These are phyloP conservation scores for Leptinotarsa rubiginosa DNA, from an alignment of 2,888 invertebrate species.

Conservation along the genomic window DNA sequence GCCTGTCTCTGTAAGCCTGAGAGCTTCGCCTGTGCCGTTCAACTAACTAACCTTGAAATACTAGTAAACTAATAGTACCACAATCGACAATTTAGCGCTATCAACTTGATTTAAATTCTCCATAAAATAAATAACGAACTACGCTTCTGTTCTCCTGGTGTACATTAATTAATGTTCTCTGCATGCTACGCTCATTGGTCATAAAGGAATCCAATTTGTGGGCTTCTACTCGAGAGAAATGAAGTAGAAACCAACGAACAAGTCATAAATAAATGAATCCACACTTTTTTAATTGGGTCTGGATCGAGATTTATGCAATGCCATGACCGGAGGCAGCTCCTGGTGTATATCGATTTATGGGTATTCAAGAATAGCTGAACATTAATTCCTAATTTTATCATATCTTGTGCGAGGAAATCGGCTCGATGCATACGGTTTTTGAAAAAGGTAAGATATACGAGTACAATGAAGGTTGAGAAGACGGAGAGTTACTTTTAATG, in stretches of 20 bases:
- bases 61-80: no score
- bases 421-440: no score
- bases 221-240: constrained; percentile 11
- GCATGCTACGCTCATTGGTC: neutral
- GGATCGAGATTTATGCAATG: constrained; percentile 18
- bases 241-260: constrained; percentile 11
- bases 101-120: neutral
- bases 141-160: neutral
- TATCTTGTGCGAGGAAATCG: no score
- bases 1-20: no score
- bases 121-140: neutral
- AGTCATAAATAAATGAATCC: constrained; percentile 3
- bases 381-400: neutral
- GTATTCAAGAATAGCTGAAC: neutral
- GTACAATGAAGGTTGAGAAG: no score
- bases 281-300: constrained; percentile 19
- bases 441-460: no score
- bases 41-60: no score
- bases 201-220: constrained; percentile 21
- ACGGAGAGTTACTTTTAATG: no score
- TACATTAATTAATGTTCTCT: neutral
- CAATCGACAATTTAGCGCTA: neutral
- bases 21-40: no score
- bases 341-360: constrained; percentile 3
- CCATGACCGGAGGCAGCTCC: constrained; percentile 4